phyloP scores from a whole-genome alignment of 2,888 invertebrate species.

The Drosophila anomalipes region DNA sequence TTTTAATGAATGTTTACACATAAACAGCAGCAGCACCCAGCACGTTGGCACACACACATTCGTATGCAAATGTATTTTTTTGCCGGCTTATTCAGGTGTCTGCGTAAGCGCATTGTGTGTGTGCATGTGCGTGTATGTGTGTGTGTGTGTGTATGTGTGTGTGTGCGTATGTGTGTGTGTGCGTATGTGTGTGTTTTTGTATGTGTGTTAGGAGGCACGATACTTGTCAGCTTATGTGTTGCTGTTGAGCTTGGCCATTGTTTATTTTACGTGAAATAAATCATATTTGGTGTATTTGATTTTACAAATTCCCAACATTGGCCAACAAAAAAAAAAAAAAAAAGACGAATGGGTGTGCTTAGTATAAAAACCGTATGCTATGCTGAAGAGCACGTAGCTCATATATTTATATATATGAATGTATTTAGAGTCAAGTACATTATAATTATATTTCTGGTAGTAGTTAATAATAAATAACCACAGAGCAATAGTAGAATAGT shows the following conservation, averaged over 20 bases:
- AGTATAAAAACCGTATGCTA: conserved; percentile 16
- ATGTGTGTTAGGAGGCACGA: conserved; percentile 30
- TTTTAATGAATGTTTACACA: conserved; percentile 81
- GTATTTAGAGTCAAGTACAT: background rate
- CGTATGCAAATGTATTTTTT: conserved; percentile 58
- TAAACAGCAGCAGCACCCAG: conserved; percentile 67
- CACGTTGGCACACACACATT: conserved; percentile 17
- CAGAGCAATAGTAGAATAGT: background rate
- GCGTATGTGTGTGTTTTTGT: background rate
- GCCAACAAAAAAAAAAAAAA: background rate
- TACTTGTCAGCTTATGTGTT: conserved; percentile 50
- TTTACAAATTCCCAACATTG: conserved; percentile 28
- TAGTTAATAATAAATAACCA: background rate
- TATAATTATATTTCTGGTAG: background rate
- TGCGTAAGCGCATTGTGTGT: conserved; percentile 29
- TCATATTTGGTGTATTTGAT: conserved; percentile 70
- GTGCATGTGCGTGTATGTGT: conserved; percentile 6
- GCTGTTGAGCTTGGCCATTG: conserved; percentile 58
- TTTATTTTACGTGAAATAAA: conserved; percentile 77
- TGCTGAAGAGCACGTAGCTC: background rate
- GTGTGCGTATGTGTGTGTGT: conserved; percentile 18
- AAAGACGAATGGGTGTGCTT: conserved; percentile 19
- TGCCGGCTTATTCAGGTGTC: conserved; percentile 62
- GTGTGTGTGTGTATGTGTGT: background rate
- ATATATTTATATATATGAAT: background rate